phyloP scores from a whole-genome alignment of 2,888 invertebrate genomes.

The Lasioglossum villosulum region DNA sequence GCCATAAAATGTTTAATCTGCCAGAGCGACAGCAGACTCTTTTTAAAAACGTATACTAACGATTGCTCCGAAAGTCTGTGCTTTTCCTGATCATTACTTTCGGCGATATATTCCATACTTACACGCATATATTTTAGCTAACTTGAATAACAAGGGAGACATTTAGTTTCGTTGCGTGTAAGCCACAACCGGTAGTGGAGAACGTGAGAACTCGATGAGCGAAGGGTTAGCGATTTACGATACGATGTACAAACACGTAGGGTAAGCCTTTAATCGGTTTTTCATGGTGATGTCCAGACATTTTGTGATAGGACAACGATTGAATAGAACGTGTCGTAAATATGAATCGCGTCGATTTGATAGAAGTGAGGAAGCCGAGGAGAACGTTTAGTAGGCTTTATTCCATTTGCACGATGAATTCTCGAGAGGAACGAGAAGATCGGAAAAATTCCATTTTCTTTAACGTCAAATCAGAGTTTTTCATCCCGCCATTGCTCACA shows the following conservation, averaged over 20 bases:
- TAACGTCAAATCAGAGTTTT: background rate
- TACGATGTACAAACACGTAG: slow-evolving; percentile 60
- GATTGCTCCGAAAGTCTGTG: slow-evolving; percentile 21
- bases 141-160: slow-evolving; percentile 4
- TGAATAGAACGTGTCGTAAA: slow-evolving; percentile 3
- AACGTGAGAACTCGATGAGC: slow-evolving; percentile 18
- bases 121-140: slow-evolving; percentile 14
- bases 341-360: background rate
- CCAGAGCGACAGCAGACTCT: background rate
- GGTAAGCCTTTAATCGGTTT: slow-evolving; percentile 40
- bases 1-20: slow-evolving; percentile 30
- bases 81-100: slow-evolving; percentile 25
- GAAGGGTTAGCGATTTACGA: slow-evolving; percentile 24
- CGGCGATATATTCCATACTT: slow-evolving; percentile 36
- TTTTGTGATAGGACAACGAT: slow-evolving; percentile 43
- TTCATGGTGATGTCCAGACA: slow-evolving; percentile 25
- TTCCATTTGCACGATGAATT: slow-evolving; percentile 27
- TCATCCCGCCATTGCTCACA: slow-evolving; percentile 62
- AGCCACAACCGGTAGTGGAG: slow-evolving; percentile 4
- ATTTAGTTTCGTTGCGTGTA: slow-evolving; percentile 19
- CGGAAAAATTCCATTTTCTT: slow-evolving; percentile 6
- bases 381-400: background rate
- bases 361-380: background rate
- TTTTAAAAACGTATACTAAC: slow-evolving; percentile 16
- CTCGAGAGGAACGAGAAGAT: background rate